These are phyloP conservation scores for Leucania comma DNA, from an alignment of 2,888 invertebrate species.

Conservation along the genomic window DNA sequence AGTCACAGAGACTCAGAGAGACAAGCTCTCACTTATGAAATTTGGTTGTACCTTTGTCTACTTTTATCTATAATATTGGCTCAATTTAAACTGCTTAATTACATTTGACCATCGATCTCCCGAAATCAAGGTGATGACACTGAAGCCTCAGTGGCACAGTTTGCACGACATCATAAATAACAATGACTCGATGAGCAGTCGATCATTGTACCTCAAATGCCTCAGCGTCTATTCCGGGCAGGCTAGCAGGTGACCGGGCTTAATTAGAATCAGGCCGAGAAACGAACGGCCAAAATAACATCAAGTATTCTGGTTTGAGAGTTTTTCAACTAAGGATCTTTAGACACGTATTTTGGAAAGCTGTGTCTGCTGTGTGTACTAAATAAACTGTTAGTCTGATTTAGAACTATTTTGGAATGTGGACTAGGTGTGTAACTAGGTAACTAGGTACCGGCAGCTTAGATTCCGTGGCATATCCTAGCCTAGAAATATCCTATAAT, in stretches of 20 bases:
- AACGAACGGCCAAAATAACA: slow-evolving; percentile 27
- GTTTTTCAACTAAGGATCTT: not conserved
- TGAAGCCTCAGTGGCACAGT: slow-evolving; percentile 29
- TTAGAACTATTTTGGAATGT: not conserved
- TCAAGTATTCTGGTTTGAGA: slow-evolving; percentile 12
- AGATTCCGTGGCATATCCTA: no score
- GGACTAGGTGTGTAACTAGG: not conserved
- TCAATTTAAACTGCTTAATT: not conserved
- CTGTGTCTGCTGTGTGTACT: not conserved
- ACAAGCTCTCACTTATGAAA: no score
- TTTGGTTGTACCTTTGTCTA: no score
- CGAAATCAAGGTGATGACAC: slow-evolving; percentile 27
- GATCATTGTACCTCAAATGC: slow-evolving; percentile 34
- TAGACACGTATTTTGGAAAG: not conserved
- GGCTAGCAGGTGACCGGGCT: slow-evolving; percentile 48
- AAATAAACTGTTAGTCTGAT: not conserved
- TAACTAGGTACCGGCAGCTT: no score
- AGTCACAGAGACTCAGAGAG: no score
- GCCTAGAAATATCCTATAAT: no score
- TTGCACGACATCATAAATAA: slow-evolving; percentile 47
- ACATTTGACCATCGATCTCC: not conserved
- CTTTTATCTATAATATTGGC: no score
- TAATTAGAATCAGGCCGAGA: slow-evolving; percentile 44
- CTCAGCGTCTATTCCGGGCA: slow-evolving; percentile 51
- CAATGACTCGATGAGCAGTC: slow-evolving; percentile 31